Base-by-base conservation (phyloP, 2,888 invertebrate genomes). In the Lepeophtheirus nordmannii region DNA sequence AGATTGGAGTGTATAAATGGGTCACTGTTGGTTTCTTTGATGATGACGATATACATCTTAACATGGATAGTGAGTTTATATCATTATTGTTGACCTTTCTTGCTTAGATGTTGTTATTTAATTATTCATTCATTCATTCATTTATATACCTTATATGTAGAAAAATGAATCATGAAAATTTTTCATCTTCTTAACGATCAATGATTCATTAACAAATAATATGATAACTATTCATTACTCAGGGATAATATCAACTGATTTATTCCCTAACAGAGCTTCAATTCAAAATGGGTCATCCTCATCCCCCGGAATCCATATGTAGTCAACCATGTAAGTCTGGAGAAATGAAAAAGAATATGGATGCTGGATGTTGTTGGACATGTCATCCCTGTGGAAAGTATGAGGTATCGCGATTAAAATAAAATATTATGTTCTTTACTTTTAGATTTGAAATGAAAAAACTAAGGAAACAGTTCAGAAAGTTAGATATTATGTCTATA, bases 281-380 rank as follows among this genome's bases (percentile, higher is more conserved):
- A 76, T 92, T 90, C 78, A 86, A 86, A 73, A 80, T 85, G 76
- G 83, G 84, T 41, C 83, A 87, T 71, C 83, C 84, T 0, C 81
- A 82, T 65, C 85, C 89, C 23, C 92, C 91, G 2, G 85, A 86
- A 73, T 92, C 91, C 7, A 88, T 91, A 60, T 94, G 93, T 80
- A 89, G 89, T 75, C 81, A 87, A 69, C 87, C 89, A 68, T 94
- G 94, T 74, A 85, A 85, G 72, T 79, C 83, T 67, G 91, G 90
- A 0, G 90, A 93, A 76, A 91, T 90, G 68, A 90, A 89, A 78
- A 87, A 88, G 75, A 89, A 89, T 76, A 86, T 90, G 59, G 90
- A 90, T 75, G 91, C 90, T 0, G 69, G 86, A 75, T 91, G 91
- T 76, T 92, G 91, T 75, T 92, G 91, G 90, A 89, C 89, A 75